A percentile compares a stretch with the other conserved stretches of the same genome.
phyloP scores from a whole-genome alignment of 2,888 invertebrate genomes.

The Hofmannophila pseudospretella region DNA sequence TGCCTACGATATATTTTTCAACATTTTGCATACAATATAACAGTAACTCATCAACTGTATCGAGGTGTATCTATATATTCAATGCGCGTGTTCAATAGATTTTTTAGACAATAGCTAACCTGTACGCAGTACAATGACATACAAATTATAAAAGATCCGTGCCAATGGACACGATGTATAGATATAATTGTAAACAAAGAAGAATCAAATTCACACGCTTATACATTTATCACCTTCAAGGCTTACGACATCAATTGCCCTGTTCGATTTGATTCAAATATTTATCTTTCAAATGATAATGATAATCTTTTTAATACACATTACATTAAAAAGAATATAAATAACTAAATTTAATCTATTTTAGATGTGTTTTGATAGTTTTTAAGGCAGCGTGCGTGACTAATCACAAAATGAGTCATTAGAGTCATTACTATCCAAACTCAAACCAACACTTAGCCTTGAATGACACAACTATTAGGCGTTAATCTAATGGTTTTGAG shows the following conservation, averaged over 20 bases:
- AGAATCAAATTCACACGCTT: slow-evolving; percentile 34
- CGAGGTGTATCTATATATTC: neutral
- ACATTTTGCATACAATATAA: neutral
- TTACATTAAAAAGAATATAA: too few species aligned
- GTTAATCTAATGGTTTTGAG: too few species aligned
- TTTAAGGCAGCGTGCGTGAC: too few species aligned
- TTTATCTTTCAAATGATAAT: neutral
- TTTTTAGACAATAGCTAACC: slow-evolving; percentile 19
- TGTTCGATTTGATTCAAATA: neutral
- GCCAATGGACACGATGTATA: slow-evolving; percentile 5
- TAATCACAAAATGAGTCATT: neutral
- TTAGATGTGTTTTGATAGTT: neutral
- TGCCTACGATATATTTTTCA: neutral
- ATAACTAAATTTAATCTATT: too few species aligned
- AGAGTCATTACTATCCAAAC: slow-evolving; percentile 5
- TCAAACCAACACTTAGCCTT: slow-evolving; percentile 11
- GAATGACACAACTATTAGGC: slow-evolving; percentile 4
- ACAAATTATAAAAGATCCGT: slow-evolving; percentile 16
- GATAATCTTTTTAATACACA: neutral
- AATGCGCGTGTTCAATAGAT: slow-evolving; percentile 15
- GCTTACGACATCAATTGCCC: slow-evolving; percentile 2
- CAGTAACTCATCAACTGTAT: neutral
- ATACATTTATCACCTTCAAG: slow-evolving; percentile 31
- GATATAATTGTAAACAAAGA: slow-evolving; percentile 13
- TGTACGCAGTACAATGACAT: slow-evolving; percentile 27